A percentile compares a stretch with the other conserved stretches of the same genome.
These are phyloP conservation scores for Hexactinellida sp. DNA, from an alignment of 37 sponge, comb jelly and placozoan species.

Conservation along the genomic window DNA sequence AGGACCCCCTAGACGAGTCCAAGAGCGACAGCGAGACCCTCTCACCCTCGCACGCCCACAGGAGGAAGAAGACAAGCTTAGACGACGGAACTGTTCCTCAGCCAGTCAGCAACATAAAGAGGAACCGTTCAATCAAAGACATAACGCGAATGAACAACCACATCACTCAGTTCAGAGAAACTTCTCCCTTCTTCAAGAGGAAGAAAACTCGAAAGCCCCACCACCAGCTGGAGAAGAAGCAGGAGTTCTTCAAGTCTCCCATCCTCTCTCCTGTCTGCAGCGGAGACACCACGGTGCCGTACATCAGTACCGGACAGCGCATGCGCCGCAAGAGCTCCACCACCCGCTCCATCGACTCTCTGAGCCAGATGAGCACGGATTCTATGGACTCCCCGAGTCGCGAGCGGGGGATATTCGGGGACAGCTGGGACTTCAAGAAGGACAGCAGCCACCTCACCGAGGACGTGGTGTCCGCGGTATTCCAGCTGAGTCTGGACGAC, in stretches of 20 bases:
- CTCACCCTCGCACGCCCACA: neutral
- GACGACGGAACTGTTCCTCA: neutral
- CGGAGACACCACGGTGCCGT: neutral
- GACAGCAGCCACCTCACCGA: neutral
- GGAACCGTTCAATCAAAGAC: slow-evolving; percentile 1
- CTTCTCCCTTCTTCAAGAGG: neutral
- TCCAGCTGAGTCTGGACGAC: neutral
- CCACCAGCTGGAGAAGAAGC: neutral
- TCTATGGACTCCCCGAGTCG: neutral
- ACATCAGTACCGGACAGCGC: neutral
- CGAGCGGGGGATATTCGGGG: neutral
- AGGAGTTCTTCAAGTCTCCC: neutral
- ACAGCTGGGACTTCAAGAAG: slow-evolving; percentile 12
- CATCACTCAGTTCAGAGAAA: slow-evolving; percentile 5
- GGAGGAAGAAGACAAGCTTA: neutral
- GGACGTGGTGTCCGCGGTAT: neutral
- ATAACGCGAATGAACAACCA: neutral
- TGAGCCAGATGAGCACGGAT: neutral
- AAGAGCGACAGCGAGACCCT: slow-evolving; percentile 2
- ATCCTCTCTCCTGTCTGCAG: neutral
- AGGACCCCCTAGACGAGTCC: neutral
- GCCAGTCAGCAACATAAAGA: slow-evolving; percentile 5
- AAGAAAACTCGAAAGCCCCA: neutral
- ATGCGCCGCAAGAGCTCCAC: neutral
- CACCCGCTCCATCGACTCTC: neutral